Evolutionary conservation across 2,113 vertebrate genomes (phyloP).

Genomic region (Muscicapa adusta): DNA sequence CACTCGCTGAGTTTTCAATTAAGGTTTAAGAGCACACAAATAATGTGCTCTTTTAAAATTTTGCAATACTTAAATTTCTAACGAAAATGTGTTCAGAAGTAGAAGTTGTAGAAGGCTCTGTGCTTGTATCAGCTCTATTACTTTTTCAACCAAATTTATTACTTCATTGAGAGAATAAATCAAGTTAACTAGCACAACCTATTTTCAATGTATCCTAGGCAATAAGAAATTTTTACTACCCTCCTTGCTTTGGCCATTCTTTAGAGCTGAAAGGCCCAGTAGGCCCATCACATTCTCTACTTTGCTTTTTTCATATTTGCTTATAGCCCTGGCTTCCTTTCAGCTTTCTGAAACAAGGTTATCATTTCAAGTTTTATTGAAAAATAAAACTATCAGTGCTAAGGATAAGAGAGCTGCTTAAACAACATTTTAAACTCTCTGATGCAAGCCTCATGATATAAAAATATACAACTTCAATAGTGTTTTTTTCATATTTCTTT

Average conservation of each 20-base stretch:
- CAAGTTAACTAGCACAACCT: background rate
- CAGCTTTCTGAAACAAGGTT: background rate
- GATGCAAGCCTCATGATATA: background rate
- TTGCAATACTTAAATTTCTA: background rate
- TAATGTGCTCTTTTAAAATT: background rate
- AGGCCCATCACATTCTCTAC: background rate
- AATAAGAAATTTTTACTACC: background rate
- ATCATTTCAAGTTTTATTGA: background rate
- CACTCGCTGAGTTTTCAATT: rapidly evolving
- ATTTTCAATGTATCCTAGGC: background rate
- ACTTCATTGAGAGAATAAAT: background rate
- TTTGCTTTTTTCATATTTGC: background rate
- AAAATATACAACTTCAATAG: background rate
- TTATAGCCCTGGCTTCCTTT: background rate
- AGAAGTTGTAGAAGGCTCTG: background rate
- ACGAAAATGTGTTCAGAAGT: background rate
- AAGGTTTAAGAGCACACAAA: background rate
- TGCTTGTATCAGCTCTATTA: background rate
- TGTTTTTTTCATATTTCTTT: background rate
- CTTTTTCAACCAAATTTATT: background rate
- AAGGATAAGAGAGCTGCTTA: background rate
- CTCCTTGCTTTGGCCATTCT: background rate
- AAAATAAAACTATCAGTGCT: background rate
- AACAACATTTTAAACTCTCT: background rate
- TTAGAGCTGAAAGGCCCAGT: background rate